Conservation (phyloP, 2,888 invertebrate genomes). For the Nipponacmea schrenckii region DNA sequence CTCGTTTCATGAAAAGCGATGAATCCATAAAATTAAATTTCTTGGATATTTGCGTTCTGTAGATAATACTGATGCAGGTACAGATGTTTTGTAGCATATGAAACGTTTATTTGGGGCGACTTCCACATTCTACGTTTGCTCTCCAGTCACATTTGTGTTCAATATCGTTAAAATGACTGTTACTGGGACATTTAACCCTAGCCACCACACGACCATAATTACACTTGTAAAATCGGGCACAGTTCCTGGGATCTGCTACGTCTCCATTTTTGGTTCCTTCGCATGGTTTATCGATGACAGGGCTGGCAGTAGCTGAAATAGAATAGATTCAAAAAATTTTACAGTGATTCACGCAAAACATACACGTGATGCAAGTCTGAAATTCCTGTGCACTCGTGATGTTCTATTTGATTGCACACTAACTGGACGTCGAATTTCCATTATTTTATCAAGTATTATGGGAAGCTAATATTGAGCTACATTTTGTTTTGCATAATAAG, state of each 20-base stretch:
- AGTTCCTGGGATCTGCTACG: conserved; percentile 38
- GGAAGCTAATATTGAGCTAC: too few species aligned
- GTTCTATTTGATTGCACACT: neutral
- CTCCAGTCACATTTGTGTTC: conserved; percentile 43
- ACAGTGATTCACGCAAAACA: neutral
- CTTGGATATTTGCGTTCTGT: too few species aligned
- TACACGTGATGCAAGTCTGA: neutral
- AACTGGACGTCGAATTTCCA: neutral
- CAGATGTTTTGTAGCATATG: too few species aligned
- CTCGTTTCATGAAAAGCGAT: too few species aligned
- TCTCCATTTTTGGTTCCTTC: conserved; percentile 40
- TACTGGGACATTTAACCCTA: conserved; percentile 40
- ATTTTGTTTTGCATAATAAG: too few species aligned
- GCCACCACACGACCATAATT: conserved; percentile 46
- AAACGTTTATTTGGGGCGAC: conserved; percentile 19
- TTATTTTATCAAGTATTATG: too few species aligned
- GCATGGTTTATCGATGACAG: conserved; percentile 43
- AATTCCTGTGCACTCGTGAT: neutral
- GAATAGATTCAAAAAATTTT: neutral
- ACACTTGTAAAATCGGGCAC: conserved; percentile 45
- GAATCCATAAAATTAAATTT: too few species aligned
- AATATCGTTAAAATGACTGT: conserved; percentile 36
- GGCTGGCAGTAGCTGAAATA: conserved; percentile 41
- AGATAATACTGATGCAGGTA: too few species aligned
- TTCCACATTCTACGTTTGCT: conserved; percentile 34